phyloP scores from a whole-genome alignment of 2,888 invertebrate genomes.

The Leptura quadrifasciata region DNA sequence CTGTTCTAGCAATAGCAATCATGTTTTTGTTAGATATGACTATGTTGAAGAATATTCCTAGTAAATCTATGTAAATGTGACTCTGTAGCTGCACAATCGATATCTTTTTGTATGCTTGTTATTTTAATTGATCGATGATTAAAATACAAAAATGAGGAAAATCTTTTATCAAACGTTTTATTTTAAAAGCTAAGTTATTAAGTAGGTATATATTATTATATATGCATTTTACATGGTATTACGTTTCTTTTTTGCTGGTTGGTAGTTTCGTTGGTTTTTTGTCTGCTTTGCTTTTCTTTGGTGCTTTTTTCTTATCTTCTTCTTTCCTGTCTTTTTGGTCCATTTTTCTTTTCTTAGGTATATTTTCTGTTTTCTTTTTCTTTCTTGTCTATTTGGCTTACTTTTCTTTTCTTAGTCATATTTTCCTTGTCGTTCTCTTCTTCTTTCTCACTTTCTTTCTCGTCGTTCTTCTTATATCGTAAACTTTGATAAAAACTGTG shows the following conservation, averaged over 20 bases:
- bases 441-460: neutral
- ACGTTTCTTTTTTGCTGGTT: neutral
- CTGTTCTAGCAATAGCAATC: neutral
- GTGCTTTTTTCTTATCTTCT: too few relatives aligned
- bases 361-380: neutral
- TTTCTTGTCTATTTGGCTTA: too few relatives aligned
- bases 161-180: too few relatives aligned
- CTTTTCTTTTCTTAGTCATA: too few relatives aligned
- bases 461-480: neutral
- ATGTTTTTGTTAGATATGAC: neutral
- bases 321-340: too few relatives aligned
- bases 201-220: too few relatives aligned
- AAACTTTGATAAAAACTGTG: neutral
- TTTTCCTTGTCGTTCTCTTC: neutral
- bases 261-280: neutral
- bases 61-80: neutral
- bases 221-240: neutral
- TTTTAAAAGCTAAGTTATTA: too few relatives aligned
- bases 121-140: neutral
- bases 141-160: too few relatives aligned
- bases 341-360: neutral
- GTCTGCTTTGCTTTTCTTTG: too few relatives aligned
- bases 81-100: neutral
- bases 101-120: neutral
- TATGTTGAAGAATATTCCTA: neutral